phyloP scores from a whole-genome alignment of 1,140 invertebrate genomes.

The Brachionus plicatilis region DNA sequence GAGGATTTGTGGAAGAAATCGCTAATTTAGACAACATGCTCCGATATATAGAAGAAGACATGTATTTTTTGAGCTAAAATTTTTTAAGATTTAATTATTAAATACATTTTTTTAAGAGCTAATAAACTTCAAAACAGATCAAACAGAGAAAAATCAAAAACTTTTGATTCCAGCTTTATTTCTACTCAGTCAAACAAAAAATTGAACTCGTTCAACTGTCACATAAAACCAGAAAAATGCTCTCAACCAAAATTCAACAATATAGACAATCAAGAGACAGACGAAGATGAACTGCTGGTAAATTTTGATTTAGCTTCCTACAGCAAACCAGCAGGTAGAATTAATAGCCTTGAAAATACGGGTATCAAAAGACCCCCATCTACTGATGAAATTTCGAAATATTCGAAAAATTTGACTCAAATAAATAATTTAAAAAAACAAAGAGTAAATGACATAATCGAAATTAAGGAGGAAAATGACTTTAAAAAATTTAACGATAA shows the following conservation, averaged over 20 bases:
- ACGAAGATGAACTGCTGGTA: not conserved
- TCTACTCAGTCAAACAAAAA: not conserved
- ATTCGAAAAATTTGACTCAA: not conserved
- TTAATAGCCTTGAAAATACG: not conserved
- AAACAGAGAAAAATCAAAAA: slow-evolving; percentile 5
- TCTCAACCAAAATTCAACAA: not conserved
- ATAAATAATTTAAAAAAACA: not conserved
- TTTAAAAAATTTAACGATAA: not conserved
- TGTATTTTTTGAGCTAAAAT: not conserved
- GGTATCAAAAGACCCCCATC: not conserved
- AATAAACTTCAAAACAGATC: not conserved
- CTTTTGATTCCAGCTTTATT: not conserved
- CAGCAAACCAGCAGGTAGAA: not conserved
- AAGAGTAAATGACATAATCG: not conserved
- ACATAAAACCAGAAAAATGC: not conserved
- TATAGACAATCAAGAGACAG: not conserved
- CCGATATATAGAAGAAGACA: not conserved
- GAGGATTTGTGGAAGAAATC: slow-evolving; percentile 12
- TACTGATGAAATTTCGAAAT: not conserved
- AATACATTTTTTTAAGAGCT: not conserved
- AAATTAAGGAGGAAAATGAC: not conserved
- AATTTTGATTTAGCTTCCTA: not conserved
- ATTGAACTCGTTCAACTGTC: not conserved
- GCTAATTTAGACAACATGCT: not conserved
- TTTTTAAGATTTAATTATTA: not conserved